A percentile compares a stretch with the other conserved stretches of the same genome.
Conservation (phyloP, 2,797 vertebrate species). For the Cheirogaleus major region DNA sequence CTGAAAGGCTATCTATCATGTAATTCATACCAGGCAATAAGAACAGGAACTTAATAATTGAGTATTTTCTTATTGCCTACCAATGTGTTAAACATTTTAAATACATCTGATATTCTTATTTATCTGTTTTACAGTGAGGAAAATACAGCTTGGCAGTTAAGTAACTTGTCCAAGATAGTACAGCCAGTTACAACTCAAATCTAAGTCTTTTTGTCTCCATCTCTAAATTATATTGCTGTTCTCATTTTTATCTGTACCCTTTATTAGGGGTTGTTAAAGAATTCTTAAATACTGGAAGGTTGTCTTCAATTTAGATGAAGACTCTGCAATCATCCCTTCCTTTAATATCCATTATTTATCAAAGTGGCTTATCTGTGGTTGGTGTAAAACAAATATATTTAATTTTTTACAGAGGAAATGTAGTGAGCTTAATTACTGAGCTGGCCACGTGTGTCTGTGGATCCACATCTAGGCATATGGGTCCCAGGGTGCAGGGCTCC, state of each 20-base stretch:
- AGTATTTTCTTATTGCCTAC: not conserved
- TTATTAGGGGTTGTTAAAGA: not conserved
- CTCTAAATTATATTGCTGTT: not conserved
- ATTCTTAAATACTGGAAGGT: not conserved
- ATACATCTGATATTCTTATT: not conserved
- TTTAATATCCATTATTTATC: not conserved
- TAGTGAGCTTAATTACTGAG: no score
- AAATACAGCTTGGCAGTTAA: slow-evolving; percentile 8
- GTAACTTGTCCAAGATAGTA: not conserved
- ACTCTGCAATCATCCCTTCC: not conserved
- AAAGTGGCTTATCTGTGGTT: not conserved
- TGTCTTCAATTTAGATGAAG: not conserved
- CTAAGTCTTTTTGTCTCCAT: not conserved
- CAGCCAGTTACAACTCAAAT: not conserved
- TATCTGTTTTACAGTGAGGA: not conserved
- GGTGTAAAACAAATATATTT: not conserved
- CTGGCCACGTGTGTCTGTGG: not conserved
- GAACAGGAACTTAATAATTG: not conserved
- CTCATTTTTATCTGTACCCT: not conserved
- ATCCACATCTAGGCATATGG: not conserved
- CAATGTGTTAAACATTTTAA: not conserved
- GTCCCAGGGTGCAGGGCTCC: not conserved
- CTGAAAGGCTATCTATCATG: not conserved
- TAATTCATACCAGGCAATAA: not conserved
- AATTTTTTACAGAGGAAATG: not conserved